Base-by-base conservation (phyloP, 2,113 vertebrate genomes). In the Takifugu flavidus region DNA sequence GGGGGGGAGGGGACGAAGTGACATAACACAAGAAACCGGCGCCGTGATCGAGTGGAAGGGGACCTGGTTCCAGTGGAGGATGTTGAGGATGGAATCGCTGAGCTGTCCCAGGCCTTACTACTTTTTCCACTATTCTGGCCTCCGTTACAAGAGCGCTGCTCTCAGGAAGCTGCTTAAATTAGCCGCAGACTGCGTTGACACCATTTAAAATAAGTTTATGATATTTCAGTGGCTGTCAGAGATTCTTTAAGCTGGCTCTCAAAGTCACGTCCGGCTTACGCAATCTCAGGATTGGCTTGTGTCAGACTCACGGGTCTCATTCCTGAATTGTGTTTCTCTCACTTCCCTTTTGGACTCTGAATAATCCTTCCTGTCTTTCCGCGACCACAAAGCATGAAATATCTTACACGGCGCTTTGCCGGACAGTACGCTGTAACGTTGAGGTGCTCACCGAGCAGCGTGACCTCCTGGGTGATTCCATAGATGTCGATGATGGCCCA, bases 401-500 rank as follows among this genome's bases (percentile, higher is more conserved):
- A 14, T 67, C 31, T 39, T 44, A 28, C 6, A 14, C 28, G 52
- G 47, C 25, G 31, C 25, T 56, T 49, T 46, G 8, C 29, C 15
- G 25, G n/a, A 52, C 20, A 25, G 47, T 5, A 7, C 20, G 4
- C 47, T 12, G 10, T 1, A 14, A 34, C 14, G 13, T 55, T 20
- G 27, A 53, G 1, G 53, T 6, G 78, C 92, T 91, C 77, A 99
- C 97, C 97, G 6, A 98, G 91, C 54, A 99, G 90, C 49, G 94
- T 96, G 67, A 99, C 95, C 78, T 99, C 96, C 60, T 98, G 95
- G 4, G 96, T 98, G 88, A 99, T 95, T 68, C 97, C 97, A 0
- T 99, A 98, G 87, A 98, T 95, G 1, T 99, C 97, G 62, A 99
- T 95, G 87, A 99, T 95, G 0, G 95, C 95, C 97, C 97, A 99